Evolutionary conservation across 30 jellyfish, hydroid and myxozoan species (phyloP).

Genomic region (Nemopilema nomurai): DNA sequence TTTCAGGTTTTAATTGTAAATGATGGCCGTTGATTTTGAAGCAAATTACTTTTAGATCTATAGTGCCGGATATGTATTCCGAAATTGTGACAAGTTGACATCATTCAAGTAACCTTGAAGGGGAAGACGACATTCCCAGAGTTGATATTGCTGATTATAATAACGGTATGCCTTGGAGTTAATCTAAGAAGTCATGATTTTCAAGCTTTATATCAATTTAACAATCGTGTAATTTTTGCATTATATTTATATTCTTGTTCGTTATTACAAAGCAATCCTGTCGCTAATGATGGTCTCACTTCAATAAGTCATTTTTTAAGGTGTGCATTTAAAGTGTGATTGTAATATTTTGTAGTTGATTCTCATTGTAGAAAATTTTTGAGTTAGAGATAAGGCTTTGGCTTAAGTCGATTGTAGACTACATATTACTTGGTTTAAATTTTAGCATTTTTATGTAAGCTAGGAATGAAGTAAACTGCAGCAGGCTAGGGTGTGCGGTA

Average conservation of each 20-base stretch:
- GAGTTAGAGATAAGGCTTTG: slow-evolving; percentile 8
- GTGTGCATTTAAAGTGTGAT: slow-evolving; percentile 56
- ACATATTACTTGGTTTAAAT: slow-evolving; percentile 15
- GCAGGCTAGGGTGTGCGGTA: neutral
- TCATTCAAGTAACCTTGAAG: neutral
- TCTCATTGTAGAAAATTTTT: slow-evolving; percentile 37
- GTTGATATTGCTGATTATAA: neutral
- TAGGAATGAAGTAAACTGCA: slow-evolving; percentile 9
- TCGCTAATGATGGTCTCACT: slow-evolving; percentile 11
- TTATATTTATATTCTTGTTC: slow-evolving; percentile 4
- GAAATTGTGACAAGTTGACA: neutral
- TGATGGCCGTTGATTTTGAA: neutral
- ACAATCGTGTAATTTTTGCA: slow-evolving; percentile 3
- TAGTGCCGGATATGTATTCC: neutral
- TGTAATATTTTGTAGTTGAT: slow-evolving; percentile 67
- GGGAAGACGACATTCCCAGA: neutral
- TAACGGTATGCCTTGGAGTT: neutral
- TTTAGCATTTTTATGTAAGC: slow-evolving; percentile 43
- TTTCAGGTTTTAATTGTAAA: neutral
- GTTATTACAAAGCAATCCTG: slow-evolving; percentile 4
- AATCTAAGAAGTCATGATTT: neutral
- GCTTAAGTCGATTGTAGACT: neutral
- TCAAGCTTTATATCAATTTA: slow-evolving; percentile 9
- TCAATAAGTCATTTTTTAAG: slow-evolving; percentile 12
- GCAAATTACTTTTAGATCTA: neutral